Percentiles rank a stretch among this genome's conserved stretches.
phyloP scores from a whole-genome alignment of 2,797 vertebrate species.

The Coregonus suidteri region DNA sequence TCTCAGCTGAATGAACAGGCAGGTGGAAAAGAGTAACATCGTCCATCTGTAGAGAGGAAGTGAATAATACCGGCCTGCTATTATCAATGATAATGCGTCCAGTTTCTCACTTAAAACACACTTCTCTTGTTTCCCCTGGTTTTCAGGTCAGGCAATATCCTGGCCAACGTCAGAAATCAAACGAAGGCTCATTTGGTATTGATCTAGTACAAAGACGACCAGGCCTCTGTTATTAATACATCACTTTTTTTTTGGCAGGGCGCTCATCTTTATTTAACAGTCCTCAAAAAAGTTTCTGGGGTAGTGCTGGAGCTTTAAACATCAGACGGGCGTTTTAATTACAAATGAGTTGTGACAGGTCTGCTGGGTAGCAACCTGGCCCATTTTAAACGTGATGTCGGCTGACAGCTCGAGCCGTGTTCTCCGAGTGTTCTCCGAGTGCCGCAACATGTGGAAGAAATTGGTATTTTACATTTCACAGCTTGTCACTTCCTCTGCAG shows the following conservation, averaged over 20 bases:
- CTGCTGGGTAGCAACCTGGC: slow-evolving; percentile 85
- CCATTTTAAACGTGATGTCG: slow-evolving; percentile 86
- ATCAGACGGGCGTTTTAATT: slow-evolving; percentile 87
- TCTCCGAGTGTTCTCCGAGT: slow-evolving; percentile 81
- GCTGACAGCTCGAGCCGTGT: slow-evolving; percentile 86
- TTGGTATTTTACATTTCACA: slow-evolving; percentile 99
- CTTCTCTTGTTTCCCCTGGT: slow-evolving; percentile 28
- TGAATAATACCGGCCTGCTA: slow-evolving; percentile 49
- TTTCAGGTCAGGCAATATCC: slow-evolving; percentile 41
- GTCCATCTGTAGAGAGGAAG: slow-evolving; percentile 11
- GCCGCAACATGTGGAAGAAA: slow-evolving; percentile 98
- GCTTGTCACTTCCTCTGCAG: slow-evolving; percentile 98
- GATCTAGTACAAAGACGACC: slow-evolving; percentile 66
- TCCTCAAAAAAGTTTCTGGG: slow-evolving; percentile 76
- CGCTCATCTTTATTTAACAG: slow-evolving; percentile 84
- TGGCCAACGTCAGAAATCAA: slow-evolving; percentile 47
- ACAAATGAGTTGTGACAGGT: slow-evolving; percentile 94
- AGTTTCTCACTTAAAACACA: slow-evolving; percentile 29
- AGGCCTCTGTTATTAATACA: slow-evolving; percentile 72
- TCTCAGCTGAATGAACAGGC: slow-evolving; percentile 9
- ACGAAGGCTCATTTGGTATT: slow-evolving; percentile 70
- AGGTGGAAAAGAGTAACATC: slow-evolving; percentile 11
- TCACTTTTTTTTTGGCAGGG: slow-evolving; percentile 53
- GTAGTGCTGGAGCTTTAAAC: slow-evolving; percentile 86
- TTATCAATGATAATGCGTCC: slow-evolving; percentile 29